Evolutionary conservation across 2,888 invertebrate genomes (phyloP).

Genomic region (Heliconius ismenius): DNA sequence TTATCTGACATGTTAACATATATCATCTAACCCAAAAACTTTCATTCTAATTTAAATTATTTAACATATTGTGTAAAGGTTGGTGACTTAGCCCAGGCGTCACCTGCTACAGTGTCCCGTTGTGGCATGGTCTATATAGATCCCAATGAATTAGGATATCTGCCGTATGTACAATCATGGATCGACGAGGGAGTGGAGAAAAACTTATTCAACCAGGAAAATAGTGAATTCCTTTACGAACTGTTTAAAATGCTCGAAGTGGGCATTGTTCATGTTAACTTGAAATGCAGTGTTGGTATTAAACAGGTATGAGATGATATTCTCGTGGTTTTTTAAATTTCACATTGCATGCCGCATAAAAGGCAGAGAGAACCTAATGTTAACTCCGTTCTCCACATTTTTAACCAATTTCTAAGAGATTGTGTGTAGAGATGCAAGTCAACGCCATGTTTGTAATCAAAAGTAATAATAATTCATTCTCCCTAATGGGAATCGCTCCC

Average conservation of each 20-base stretch:
- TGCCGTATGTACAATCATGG: constrained; percentile 92
- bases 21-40: no score
- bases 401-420: no score
- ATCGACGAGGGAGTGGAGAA: constrained; percentile 78
- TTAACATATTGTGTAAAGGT: constrained; percentile 63
- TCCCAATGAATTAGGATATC: constrained; percentile 90
- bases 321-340: neutral
- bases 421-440: no score
- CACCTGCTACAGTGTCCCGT: constrained; percentile 92
- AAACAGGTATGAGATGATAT: constrained; percentile 81
- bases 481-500: neutral
- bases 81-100: constrained; percentile 92
- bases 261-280: constrained; percentile 85
- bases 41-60: neutral
- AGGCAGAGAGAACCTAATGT: neutral
- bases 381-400: no score
- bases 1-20: no score
- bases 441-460: no score
- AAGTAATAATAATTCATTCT: neutral
- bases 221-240: constrained; percentile 84
- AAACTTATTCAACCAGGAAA: constrained; percentile 77
- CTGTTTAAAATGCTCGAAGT: constrained; percentile 86
- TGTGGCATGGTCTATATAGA: constrained; percentile 96
- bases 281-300: constrained; percentile 87
- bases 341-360: neutral